Percentiles rank a stretch among this genome's conserved stretches.
These are phyloP conservation scores for Drosophila varians DNA, from an alignment of 1,140 invertebrate genomes.

Conservation along the genomic window DNA sequence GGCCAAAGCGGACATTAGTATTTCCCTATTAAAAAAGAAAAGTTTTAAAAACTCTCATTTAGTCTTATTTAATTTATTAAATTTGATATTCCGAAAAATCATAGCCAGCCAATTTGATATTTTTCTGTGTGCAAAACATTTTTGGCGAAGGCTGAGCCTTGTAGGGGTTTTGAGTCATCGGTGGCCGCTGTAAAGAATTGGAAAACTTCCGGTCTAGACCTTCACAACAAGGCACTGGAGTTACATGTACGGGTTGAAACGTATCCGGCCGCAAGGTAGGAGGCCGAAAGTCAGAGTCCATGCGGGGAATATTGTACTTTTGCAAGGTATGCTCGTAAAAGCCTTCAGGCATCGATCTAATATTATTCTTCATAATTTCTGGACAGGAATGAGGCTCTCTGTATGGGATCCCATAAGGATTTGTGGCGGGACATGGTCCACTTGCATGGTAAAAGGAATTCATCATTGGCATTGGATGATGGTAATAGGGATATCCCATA, in stretches of 20 bases:
- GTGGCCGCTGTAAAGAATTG: background rate
- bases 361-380: background rate
- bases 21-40: background rate
- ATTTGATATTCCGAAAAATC: slow-evolving; percentile 10
- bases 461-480: background rate
- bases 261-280: slow-evolving; percentile 2
- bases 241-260: background rate
- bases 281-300: slow-evolving; percentile 28
- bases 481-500: background rate
- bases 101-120: background rate
- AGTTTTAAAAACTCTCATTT: too few species aligned
- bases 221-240: background rate
- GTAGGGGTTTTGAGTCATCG: background rate
- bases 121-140: background rate
- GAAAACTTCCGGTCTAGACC: background rate
- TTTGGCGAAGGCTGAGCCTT: too few species aligned
- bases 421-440: background rate
- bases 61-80: background rate
- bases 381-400: background rate
- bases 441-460: background rate
- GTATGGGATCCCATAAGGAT: background rate
- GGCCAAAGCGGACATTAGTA: too few species aligned
- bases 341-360: background rate
- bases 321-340: slow-evolving; percentile 46
- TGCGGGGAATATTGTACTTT: slow-evolving; percentile 33